Conservation (phyloP, 2,797 vertebrate species). For the Schizothorax lantsangensis region DNA sequence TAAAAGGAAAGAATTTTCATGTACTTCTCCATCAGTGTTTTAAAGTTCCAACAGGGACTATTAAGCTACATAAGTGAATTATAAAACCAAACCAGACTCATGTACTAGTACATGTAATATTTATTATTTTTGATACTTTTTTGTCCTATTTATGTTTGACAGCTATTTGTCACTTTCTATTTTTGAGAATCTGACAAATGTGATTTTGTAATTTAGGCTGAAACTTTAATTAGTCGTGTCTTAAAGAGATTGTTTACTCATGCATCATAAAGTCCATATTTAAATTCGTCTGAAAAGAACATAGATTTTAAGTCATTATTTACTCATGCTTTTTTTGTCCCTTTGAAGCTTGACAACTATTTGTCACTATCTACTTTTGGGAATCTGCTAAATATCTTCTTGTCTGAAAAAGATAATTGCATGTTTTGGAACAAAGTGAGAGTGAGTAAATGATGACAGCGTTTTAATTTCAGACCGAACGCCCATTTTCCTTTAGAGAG, state of each 20-base stretch:
- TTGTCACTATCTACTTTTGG: slow-evolving; percentile 3
- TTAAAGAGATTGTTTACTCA: neutral
- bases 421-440: neutral
- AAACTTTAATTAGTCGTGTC: neutral
- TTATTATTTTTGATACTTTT: neutral
- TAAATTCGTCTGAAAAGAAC: neutral
- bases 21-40: neutral
- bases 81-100: neutral
- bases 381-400: neutral
- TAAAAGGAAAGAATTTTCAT: neutral
- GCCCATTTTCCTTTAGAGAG: neutral
- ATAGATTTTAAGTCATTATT: neutral
- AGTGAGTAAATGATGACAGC: neutral
- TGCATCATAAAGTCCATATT: neutral
- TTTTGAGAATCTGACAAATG: neutral
- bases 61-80: neutral
- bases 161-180: neutral
- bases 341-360: neutral
- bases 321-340: neutral
- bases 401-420: neutral
- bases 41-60: neutral
- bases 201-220: neutral
- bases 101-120: neutral
- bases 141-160: neutral
- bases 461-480: neutral